A percentile compares a stretch with the other conserved stretches of the same genome.
These are phyloP conservation scores for Amphiura filiformis DNA, from an alignment of 35 echinoderm and acorn worm genomes.

Conservation along the genomic window DNA sequence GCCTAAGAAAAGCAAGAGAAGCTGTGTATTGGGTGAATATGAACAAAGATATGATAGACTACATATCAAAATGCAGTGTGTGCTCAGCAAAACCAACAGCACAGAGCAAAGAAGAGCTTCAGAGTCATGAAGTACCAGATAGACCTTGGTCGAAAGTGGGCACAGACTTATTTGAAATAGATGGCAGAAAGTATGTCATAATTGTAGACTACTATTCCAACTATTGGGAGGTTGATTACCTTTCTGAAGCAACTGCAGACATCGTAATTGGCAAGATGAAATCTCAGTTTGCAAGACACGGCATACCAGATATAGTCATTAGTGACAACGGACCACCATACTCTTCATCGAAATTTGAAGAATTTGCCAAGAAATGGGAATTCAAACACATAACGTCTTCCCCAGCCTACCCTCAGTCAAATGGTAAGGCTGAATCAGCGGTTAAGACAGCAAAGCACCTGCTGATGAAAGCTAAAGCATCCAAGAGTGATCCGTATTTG, in stretches of 20 bases:
- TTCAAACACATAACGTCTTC: background rate
- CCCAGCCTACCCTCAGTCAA: background rate
- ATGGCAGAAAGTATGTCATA: background rate
- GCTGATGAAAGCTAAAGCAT: background rate
- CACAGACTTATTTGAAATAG: background rate
- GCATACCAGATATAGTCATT: background rate
- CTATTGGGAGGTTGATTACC: background rate
- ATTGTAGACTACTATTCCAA: conserved; percentile 27
- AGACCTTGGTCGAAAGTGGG: background rate
- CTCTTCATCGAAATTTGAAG: background rate
- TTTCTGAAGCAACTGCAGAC: background rate
- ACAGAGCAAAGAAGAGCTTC: background rate
- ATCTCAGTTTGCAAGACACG: background rate
- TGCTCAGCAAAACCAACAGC: background rate
- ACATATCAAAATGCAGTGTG: background rate
- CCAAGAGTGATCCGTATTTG: background rate
- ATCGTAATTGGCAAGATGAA: background rate
- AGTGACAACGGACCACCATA: background rate
- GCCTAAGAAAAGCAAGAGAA: background rate
- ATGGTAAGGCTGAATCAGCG: background rate
- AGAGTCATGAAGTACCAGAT: background rate
- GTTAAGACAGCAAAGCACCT: background rate
- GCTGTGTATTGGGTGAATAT: background rate
- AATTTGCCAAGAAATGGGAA: background rate
- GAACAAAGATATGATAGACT: background rate